Percentiles rank a stretch among this genome's conserved stretches.
These are phyloP conservation scores for Lycorma delicatula DNA, from an alignment of 1,140 invertebrate species.

Conservation along the genomic window DNA sequence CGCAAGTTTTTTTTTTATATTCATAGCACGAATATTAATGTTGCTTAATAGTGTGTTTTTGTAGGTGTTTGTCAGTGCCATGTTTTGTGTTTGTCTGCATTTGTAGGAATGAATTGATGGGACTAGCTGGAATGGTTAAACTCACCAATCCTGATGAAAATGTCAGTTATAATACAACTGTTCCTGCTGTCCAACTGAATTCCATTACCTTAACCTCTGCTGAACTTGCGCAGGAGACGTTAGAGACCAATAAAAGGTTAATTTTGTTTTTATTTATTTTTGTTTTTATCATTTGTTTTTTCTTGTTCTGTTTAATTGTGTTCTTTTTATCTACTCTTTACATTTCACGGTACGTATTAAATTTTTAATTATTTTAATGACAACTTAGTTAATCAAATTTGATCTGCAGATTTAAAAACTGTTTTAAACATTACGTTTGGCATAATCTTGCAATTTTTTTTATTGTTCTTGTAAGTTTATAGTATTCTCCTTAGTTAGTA, in stretches of 20 bases:
- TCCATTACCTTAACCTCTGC: conserved; percentile 8
- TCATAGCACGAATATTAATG: too few relatives aligned
- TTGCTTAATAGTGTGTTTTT: conserved; percentile 16
- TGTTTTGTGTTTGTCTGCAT: conserved; percentile 20
- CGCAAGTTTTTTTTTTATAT: neutral
- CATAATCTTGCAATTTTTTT: too few relatives aligned
- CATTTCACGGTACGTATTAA: too few relatives aligned
- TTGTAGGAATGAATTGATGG: conserved; percentile 35
- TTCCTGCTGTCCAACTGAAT: conserved; percentile 20
- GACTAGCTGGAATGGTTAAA: conserved; percentile 35
- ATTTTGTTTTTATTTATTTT: neutral
- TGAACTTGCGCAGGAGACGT: conserved; percentile 14
- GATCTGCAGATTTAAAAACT: too few relatives aligned
- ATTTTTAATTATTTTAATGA: too few relatives aligned
- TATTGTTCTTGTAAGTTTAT: too few relatives aligned
- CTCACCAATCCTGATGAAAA: conserved; percentile 34
- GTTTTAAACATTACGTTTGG: too few relatives aligned
- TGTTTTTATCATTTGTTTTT: conserved; percentile 6
- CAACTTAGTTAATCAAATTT: too few relatives aligned
- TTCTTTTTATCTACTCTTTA: too few relatives aligned
- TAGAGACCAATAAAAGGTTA: conserved; percentile 26
- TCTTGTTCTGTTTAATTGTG: conserved; percentile 4
- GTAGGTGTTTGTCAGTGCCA: conserved; percentile 17
- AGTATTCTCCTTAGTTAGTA: too few relatives aligned
- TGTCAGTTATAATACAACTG: conserved; percentile 19